These are phyloP conservation scores for Crotalus tigris DNA, from an alignment of 2,113 vertebrate species.

Conservation along the genomic window DNA sequence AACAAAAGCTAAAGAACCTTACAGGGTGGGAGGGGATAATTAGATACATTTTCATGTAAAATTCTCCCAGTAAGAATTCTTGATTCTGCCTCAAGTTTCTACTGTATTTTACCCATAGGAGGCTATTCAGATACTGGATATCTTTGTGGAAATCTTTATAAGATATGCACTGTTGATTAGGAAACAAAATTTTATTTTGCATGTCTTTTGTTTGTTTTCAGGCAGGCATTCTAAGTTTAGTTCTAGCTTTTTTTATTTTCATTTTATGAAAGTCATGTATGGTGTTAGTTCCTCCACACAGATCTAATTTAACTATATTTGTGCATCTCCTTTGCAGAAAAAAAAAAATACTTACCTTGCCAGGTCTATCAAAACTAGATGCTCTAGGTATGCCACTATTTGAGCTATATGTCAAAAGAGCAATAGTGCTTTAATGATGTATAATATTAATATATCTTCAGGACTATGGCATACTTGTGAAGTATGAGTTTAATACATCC, in stretches of 20 bases:
- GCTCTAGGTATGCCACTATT: constrained; percentile 55
- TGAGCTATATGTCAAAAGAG: constrained; percentile 63
- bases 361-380: constrained; percentile 40
- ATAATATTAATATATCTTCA: constrained; percentile 71
- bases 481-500: constrained; percentile 67
- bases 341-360: constrained; percentile 24
- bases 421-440: constrained; percentile 65
- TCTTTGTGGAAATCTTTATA: not conserved
- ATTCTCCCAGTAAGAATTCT: not conserved
- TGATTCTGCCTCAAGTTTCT: not conserved
- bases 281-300: constrained; percentile 2
- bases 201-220: not conserved
- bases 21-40: not conserved
- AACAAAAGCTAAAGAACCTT: not conserved
- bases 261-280: not conserved
- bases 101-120: not conserved
- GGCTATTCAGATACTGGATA: not conserved
- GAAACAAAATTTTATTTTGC: not conserved
- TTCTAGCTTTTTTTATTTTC: not conserved
- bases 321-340: constrained; percentile 11
- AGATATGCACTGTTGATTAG: not conserved
- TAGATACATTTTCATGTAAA: not conserved
- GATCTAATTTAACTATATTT: constrained; percentile 30
- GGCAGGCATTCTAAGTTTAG: not conserved
- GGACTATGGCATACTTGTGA: constrained; percentile 62